Evolutionary conservation across 2,797 vertebrate genomes (phyloP), one percentile per base, ranked within the genome.

Genomic region (Hirundo rustica): DNA sequence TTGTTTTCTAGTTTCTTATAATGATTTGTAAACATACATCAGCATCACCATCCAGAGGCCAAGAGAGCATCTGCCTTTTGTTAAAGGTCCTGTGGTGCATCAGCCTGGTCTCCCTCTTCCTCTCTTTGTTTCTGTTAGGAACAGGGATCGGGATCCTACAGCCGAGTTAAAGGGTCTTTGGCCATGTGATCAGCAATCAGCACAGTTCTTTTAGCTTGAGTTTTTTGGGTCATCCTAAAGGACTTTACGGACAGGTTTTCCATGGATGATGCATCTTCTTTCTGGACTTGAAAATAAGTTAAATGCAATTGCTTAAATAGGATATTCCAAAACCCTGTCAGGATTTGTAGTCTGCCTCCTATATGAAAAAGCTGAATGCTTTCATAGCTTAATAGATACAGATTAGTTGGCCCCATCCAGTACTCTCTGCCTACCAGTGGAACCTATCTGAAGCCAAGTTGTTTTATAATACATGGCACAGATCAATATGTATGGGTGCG

Each of bases 71-170:
- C 50, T 70, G 19, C 11, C 13, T 62, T 68, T 50, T 42, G 16
- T 27, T 29, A 25, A 36, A 55, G 11, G 32, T 70, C 19, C 12
- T 29, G 26, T 62, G 48, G 42, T 62, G 9, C 32, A 29, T 50
- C 36, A 32, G 4, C 26, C 21, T 19, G 9, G 18, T 36, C 1
- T 0, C 6, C 17, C 23, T 32, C 22, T 55, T 67, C 9, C 32
- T 44, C 13, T 55, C 32, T 34, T 40, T 62, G 13, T 4, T 61
- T 48, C 36, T 88, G 5, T 16, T 32, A 42, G 9, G 13, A 44
- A n/a, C 10, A 61, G 26, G 19, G 11, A 68, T 44, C 16, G 21
- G 34, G 16, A 44, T 55, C 11, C 55, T 55, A 27, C 42, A 50
- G 27, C 32, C 32, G 18, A 38, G 32, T 17, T 15, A 44, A n/a